Evolutionary conservation across 1,140 invertebrate genomes (phyloP).

Genomic region (Cherax destructor): DNA sequence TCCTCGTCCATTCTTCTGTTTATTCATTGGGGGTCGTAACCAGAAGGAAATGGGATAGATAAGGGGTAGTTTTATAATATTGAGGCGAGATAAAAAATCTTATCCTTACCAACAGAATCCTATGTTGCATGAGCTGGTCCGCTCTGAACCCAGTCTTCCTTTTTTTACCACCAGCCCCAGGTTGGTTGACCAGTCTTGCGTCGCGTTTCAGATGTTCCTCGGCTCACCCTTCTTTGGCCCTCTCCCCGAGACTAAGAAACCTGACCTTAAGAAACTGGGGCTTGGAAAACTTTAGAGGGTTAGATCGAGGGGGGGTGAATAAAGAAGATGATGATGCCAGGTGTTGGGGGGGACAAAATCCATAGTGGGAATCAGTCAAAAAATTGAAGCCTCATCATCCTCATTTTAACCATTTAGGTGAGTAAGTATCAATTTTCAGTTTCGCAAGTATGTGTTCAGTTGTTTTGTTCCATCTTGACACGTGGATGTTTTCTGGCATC

Average conservation of each 20-base stretch:
- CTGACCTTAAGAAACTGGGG: background rate
- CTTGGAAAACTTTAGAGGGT: background rate
- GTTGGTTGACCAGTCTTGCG: conserved; percentile 5
- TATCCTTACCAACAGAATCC: background rate
- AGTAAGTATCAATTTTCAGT: background rate
- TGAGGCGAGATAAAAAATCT: background rate
- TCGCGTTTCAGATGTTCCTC: conserved; percentile 22
- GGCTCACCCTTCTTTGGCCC: background rate
- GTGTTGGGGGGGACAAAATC: background rate
- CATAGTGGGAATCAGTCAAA: background rate
- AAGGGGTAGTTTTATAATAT: no score
- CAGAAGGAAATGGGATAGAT: no score
- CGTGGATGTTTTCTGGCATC: no score
- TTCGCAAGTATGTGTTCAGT: background rate
- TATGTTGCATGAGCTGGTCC: conserved; percentile 8
- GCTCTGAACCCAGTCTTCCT: conserved; percentile 25
- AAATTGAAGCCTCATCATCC: background rate
- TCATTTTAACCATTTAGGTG: background rate
- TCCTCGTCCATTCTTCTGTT: no score
- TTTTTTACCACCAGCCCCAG: background rate
- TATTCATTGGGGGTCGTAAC: no score
- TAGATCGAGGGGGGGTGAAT: background rate
- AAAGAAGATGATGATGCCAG: background rate
- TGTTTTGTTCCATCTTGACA: no score
- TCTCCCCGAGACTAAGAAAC: background rate